Conservation (phyloP, 2,113 vertebrate species). For the Leucopsar rothschildi region DNA sequence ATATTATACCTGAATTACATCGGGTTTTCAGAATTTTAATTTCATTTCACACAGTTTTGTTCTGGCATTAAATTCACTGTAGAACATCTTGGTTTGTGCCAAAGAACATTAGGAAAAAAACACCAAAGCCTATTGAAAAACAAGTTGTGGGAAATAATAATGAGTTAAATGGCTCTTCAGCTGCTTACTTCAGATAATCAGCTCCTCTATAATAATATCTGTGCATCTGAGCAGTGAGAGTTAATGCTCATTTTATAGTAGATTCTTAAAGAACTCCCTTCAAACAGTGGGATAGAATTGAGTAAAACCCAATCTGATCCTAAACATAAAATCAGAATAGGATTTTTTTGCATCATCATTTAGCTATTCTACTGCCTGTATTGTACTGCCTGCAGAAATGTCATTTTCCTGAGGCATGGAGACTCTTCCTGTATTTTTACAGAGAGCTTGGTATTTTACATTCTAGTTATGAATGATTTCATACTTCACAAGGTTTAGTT, state of each 20-base stretch:
- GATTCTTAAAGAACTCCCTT: background rate
- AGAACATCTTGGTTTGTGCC: background rate
- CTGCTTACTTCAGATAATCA: background rate
- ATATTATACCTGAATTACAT: background rate
- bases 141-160: background rate
- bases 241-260: background rate
- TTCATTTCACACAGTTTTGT: background rate
- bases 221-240: background rate
- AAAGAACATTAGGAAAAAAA: background rate
- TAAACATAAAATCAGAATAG: background rate
- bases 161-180: background rate
- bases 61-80: background rate
- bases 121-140: background rate
- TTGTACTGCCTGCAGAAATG: background rate
- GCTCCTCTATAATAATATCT: background rate
- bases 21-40: background rate
- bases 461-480: background rate
- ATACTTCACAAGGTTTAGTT: background rate
- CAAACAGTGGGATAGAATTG: background rate
- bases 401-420: background rate
- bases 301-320: background rate
- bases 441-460: background rate
- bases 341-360: background rate
- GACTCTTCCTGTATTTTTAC: background rate
- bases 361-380: background rate